phyloP scores from a whole-genome alignment of 2,113 vertebrate species.

The Apus apus region DNA sequence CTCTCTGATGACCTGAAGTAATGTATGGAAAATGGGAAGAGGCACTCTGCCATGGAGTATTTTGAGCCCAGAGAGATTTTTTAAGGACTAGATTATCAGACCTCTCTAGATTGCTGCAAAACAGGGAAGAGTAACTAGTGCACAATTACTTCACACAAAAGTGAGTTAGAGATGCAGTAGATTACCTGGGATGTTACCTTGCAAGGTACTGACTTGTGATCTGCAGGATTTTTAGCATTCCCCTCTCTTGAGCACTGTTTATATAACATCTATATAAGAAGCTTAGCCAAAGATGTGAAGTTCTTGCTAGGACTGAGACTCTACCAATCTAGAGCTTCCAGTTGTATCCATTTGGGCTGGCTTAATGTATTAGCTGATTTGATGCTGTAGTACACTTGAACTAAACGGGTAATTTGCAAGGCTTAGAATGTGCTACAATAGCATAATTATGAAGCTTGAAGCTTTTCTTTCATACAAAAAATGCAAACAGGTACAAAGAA shows the following conservation, averaged over 20 bases:
- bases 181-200: neutral
- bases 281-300: neutral
- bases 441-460: neutral
- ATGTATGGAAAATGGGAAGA: neutral
- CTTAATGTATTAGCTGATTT: neutral
- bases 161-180: accelerated
- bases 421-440: neutral
- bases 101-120: neutral
- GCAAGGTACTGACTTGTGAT: neutral
- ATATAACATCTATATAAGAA: neutral
- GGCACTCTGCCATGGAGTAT: neutral
- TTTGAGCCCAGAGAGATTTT: neutral
- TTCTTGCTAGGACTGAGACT: neutral
- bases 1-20: neutral
- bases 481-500: neutral
- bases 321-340: neutral
- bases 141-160: neutral
- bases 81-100: neutral
- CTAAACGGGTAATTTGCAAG: neutral
- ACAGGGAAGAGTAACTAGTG: neutral
- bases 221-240: neutral
- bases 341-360: neutral
- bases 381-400: neutral
- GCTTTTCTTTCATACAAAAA: neutral
- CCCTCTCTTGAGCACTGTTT: accelerated